Evolutionary conservation across 2,888 invertebrate genomes (phyloP), one percentile per base, ranked within the genome.

Genomic region (Catocala sponsa): DNA sequence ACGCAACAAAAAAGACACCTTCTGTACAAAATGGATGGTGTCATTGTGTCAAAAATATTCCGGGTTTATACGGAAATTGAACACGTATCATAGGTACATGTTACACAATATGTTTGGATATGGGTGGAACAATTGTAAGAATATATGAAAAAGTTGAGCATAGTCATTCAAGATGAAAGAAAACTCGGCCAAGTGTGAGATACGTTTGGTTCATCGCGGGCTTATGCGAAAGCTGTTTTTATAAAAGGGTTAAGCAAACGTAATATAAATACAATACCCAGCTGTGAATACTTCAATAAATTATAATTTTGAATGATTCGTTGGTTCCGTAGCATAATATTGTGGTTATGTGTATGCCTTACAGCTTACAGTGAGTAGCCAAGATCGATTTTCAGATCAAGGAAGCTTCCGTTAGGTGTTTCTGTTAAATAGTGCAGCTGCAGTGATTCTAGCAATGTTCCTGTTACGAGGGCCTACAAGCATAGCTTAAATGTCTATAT

Each of bases 151-250:
- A 65, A 64, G 66, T 64, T 68, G 55, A 61, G 58, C 55, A 68
- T 64, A 68, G 53, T 55, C 68, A 65, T 65, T 68, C 57, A 52
- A 71, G 75, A 75, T 78, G 68, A 78, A 81, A 81, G 66, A 51
- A 59, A 73, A 81, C 25, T 58, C 72, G 70, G 70, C 74, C 71
- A 80, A 73, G 72, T 63, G 72, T 64, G 62, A 72, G 55, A 57
- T 63, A 72, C 58, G 66, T 69, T 73, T 59, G 55, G 65, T 62
- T 68, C 68, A 69, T 77, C 63, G 60, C 44, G 55, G 59, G 60
- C 69, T 70, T 73, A 65, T 61, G 55, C 54, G 63, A 55, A 56
- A 57, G 63, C 57, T 71, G 63, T 63, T 68, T 38, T 69, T 66
- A 32, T 68, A 38, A 66, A 68, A 58, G 68, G 66, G 61, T 63